Base-by-base conservation (phyloP, 2,797 vertebrate species). In the Ptychadena robeensis region DNA sequence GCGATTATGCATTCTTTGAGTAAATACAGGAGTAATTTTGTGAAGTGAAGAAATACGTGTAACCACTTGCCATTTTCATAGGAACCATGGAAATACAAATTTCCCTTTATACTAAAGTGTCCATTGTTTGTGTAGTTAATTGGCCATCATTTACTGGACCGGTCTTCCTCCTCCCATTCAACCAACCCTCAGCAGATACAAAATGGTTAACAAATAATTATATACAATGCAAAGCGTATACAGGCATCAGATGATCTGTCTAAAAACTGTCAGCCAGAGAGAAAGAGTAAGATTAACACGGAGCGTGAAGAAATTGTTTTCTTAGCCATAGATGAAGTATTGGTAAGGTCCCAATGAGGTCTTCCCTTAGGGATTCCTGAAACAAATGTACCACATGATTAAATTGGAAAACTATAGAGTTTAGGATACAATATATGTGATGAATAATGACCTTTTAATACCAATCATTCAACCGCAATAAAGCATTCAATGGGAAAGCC, bases 401-500 rank as follows among this genome's bases (percentile, higher is more conserved):
- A 76, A 34, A 76, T 63, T 27, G 44, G 80, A 76, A 76, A 63
- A 38, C 73, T 82, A 82, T 68, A 67, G 63, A 31, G 64, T 74
- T 73, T 68, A 75, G 32, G 44, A 75, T 44, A 75, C 63, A 82
- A 74, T 82, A 67, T 67, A 38, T 74, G 44, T 74, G 44, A 82
- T 82, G 72, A 82, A 74, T 81, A 73, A 57, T 73, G 79, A 81
- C 79, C 79, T 66, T 67, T 80, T 81, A 81, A 67, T 66, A 82
- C 63, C 64, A 14, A 75, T 68, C 63, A 75, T 68, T 82, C 72
- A 82, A 65, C 40, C 27, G 30, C 80, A 75, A 82, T 81, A 81
- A 40, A 75, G 18, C 9, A 9, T 57, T 67, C 65, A 25, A 74
- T 57, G 25, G 31, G 38, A 74, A 66, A 82, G 22, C 31, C 59